Conservation (phyloP, 2,888 invertebrate genomes). For the Polyommatus iphigenia region DNA sequence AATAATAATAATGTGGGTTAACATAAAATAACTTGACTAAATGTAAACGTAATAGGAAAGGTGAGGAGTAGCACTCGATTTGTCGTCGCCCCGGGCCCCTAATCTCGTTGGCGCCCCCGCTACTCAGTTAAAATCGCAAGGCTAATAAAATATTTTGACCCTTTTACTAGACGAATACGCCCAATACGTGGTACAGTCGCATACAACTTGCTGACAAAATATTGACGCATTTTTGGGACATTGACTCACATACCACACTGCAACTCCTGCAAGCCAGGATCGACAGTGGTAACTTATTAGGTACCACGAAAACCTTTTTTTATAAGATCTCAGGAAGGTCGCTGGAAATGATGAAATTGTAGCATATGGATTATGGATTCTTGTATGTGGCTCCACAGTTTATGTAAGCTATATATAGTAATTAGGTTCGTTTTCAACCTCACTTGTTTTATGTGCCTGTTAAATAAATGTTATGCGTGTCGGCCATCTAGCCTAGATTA, state of each 20-base stretch:
- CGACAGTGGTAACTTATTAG: neutral
- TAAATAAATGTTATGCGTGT: too few species aligned
- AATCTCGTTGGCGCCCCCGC: slow-evolving; percentile 74
- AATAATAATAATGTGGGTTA: neutral
- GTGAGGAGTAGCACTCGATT: slow-evolving; percentile 57
- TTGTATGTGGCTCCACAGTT: too few species aligned
- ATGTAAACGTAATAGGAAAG: slow-evolving; percentile 39
- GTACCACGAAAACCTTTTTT: neutral
- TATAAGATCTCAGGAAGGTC: too few species aligned
- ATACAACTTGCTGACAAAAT: slow-evolving; percentile 27
- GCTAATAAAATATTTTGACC: slow-evolving; percentile 81
- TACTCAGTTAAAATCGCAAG: slow-evolving; percentile 77
- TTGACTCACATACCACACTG: too few species aligned
- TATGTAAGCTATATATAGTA: too few species aligned
- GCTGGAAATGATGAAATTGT: too few species aligned
- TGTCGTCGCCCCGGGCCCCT: slow-evolving; percentile 62
- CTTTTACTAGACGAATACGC: slow-evolving; percentile 78
- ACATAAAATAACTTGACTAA: slow-evolving; percentile 2
- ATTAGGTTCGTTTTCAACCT: too few species aligned
- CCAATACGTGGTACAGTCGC: slow-evolving; percentile 65
- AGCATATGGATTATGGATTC: too few species aligned
- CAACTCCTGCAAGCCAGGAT: neutral
- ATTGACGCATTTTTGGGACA: neutral
- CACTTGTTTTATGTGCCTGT: too few species aligned
- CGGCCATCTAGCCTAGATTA: slow-evolving; percentile 11